Percentiles rank a stretch among this genome's conserved stretches.
These are phyloP conservation scores for Lasioglossum lativentre DNA, from an alignment of 2,888 invertebrate genomes.

Conservation along the genomic window DNA sequence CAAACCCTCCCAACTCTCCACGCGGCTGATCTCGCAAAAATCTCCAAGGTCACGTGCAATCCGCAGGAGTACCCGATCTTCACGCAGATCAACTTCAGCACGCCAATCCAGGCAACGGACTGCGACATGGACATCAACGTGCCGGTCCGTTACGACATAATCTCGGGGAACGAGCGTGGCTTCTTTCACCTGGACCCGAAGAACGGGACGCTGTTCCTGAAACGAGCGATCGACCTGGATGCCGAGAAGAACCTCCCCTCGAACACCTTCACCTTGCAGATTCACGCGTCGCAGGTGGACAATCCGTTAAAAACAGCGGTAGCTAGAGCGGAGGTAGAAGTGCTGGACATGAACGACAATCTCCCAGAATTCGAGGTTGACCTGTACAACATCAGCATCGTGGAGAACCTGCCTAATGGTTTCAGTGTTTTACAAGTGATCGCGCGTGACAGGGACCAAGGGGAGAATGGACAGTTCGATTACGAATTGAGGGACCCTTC, in stretches of 20 bases:
- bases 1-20: background rate
- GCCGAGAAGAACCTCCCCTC: constrained; percentile 89
- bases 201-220: constrained; percentile 91
- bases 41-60: background rate
- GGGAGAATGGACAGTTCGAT: constrained; percentile 93
- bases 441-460: constrained; percentile 93
- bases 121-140: constrained; percentile 92
- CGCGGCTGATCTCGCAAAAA: background rate
- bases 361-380: constrained; percentile 95
- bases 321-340: constrained; percentile 90
- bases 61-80: constrained; percentile 88
- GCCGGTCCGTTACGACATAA: constrained; percentile 91
- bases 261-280: constrained; percentile 91
- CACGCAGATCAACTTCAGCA: constrained; percentile 89
- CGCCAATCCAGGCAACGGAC: constrained; percentile 91
- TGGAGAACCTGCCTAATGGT: constrained; percentile 95
- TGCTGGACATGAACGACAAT: constrained; percentile 93
- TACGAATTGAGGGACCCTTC: constrained; percentile 91
- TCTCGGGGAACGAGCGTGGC: constrained; percentile 92
- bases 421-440: constrained; percentile 89
- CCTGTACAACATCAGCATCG: constrained; percentile 95
- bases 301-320: constrained; percentile 91
- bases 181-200: constrained; percentile 90
- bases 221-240: constrained; percentile 93
- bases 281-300: constrained; percentile 92